Percentiles rank a stretch among this genome's conserved stretches.
phyloP scores from a whole-genome alignment of 2,797 vertebrate genomes.

The Mycteria americana region DNA sequence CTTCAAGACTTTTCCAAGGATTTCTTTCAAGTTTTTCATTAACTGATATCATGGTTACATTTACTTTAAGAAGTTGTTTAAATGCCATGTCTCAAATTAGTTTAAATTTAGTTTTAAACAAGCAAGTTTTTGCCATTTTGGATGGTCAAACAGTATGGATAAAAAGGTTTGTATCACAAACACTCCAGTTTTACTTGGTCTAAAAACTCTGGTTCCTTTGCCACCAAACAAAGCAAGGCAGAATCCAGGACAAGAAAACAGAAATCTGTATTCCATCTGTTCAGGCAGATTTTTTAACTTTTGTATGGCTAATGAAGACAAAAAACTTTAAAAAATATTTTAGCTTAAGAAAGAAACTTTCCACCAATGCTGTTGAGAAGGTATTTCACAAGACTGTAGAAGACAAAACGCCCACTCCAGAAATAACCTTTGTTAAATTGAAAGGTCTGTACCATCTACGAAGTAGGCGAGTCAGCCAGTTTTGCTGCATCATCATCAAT shows the following conservation, averaged over 20 bases:
- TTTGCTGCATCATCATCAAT: not conserved
- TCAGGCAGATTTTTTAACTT: not conserved
- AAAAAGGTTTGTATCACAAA: not conserved
- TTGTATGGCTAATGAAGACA: not conserved
- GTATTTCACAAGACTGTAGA: not conserved
- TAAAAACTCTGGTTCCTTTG: not conserved
- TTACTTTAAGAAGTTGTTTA: not conserved
- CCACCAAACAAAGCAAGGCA: not conserved
- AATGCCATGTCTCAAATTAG: not conserved
- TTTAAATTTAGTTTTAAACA: not conserved
- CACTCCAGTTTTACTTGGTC: not conserved
- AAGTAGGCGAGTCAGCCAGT: not conserved
- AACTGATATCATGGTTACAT: not conserved
- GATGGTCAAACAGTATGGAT: not conserved
- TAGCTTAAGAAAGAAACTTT: not conserved
- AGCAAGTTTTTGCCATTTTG: not conserved
- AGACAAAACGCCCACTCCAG: not conserved
- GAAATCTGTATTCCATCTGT: not conserved
- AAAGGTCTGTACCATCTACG: not conserved
- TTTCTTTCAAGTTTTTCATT: not conserved
- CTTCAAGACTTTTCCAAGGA: not conserved
- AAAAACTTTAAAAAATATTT: not conserved
- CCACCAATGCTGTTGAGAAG: not conserved
- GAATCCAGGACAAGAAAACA: not conserved
- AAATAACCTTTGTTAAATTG: not conserved